phyloP scores from a whole-genome alignment of 2,797 vertebrate species.

The Tachyglossus aculeatus region DNA sequence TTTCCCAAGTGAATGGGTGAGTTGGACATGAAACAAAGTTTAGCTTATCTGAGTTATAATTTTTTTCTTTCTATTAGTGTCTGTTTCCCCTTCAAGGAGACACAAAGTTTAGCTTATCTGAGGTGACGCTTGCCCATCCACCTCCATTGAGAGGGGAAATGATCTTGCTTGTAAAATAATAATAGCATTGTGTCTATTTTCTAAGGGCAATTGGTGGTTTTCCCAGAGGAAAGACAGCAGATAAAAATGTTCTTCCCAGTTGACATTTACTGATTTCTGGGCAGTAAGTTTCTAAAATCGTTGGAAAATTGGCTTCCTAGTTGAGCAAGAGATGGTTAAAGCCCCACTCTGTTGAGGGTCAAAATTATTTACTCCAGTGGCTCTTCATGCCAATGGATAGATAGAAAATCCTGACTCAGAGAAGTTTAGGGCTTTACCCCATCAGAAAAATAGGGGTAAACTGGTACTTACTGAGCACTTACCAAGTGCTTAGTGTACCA shows the following conservation, averaged over 20 bases:
- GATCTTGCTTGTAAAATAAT: slow-evolving; percentile 31
- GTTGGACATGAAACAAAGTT: slow-evolving; percentile 31
- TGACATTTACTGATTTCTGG: slow-evolving; percentile 6
- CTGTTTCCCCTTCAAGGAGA: too few species aligned
- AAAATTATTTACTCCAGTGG: too few species aligned
- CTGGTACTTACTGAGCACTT: too few species aligned
- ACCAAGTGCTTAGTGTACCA: too few species aligned
- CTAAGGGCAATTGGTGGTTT: slow-evolving; percentile 1
- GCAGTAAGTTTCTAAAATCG: neutral
- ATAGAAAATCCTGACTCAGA: too few species aligned
- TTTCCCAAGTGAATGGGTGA: slow-evolving; percentile 38
- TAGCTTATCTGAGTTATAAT: slow-evolving; percentile 34
- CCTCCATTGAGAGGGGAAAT: slow-evolving; percentile 27
- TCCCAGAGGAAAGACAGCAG: slow-evolving; percentile 3
- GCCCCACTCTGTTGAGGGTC: too few species aligned
- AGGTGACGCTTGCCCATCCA: neutral
- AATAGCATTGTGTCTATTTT: slow-evolving; percentile 1
- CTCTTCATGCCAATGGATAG: too few species aligned
- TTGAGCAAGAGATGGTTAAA: too few species aligned
- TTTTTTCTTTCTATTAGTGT: too few species aligned
- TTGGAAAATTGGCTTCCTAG: too few species aligned
- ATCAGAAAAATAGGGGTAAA: too few species aligned
- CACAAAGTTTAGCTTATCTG: slow-evolving; percentile 32
- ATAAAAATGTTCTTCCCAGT: neutral
- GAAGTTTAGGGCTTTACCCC: too few species aligned